These are phyloP conservation scores for Crotalus horridus DNA, from an alignment of 2,113 vertebrate genomes.

Conservation along the genomic window DNA sequence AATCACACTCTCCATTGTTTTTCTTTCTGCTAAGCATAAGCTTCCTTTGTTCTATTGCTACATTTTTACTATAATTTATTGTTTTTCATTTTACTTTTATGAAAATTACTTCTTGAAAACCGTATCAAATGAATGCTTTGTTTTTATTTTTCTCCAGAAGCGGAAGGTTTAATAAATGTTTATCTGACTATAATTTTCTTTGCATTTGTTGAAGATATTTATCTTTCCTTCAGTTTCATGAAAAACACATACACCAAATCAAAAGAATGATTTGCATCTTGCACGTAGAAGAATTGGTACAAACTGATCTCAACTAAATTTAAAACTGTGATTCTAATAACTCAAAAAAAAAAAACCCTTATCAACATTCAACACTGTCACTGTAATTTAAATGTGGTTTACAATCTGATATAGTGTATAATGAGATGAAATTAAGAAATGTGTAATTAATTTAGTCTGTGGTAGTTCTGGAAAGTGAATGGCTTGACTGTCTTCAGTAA, in stretches of 20 bases:
- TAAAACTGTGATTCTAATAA: conserved; percentile 17
- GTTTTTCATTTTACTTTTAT: conserved; percentile 52
- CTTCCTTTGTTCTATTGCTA: conserved; percentile 42
- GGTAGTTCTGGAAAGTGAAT: neutral
- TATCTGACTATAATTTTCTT: conserved; percentile 46
- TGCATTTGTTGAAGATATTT: conserved; percentile 30
- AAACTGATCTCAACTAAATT: conserved; percentile 11
- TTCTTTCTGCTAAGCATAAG: conserved; percentile 38
- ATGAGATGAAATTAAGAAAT: neutral
- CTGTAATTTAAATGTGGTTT: conserved; percentile 10
- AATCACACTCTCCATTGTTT: conserved; percentile 33
- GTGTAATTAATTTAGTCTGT: conserved; percentile 7
- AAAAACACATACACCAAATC: conserved; percentile 22
- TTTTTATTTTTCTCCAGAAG: conserved; percentile 36
- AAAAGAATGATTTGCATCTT: conserved; percentile 13
- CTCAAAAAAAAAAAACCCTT: neutral
- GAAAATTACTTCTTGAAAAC: conserved; percentile 33
- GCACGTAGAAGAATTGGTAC: neutral
- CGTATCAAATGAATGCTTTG: conserved; percentile 47
- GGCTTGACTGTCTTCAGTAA: neutral
- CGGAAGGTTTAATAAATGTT: conserved; percentile 40
- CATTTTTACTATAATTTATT: conserved; percentile 40
- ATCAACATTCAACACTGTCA: neutral
- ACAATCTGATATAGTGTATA: conserved; percentile 15
- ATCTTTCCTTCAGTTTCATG: conserved; percentile 37